Evolutionary conservation across 2,888 invertebrate genomes (phyloP).

Genomic region (Lobophora halterata): DNA sequence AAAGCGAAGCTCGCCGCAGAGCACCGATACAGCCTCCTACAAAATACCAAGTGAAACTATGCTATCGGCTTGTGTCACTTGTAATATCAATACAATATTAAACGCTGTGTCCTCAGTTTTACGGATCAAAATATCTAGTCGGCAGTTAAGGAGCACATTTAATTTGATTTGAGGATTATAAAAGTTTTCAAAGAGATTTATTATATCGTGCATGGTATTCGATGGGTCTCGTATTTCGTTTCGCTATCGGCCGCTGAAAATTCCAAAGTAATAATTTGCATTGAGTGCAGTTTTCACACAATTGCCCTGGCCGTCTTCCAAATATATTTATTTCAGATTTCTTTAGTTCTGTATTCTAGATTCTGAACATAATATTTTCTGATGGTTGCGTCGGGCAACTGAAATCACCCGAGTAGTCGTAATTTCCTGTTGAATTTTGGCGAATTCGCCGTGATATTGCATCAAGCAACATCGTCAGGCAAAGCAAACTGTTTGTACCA

Average conservation of each 20-base stretch:
- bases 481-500: too few species aligned
- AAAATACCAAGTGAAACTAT: too few species aligned
- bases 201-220: not conserved
- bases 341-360: constrained; percentile 11
- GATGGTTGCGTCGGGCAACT: constrained; percentile 1
- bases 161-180: too few species aligned
- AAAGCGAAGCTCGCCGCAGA: constrained; percentile 4
- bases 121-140: not conserved
- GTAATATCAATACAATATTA: not conserved
- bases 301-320: constrained; percentile 25
- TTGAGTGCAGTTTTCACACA: constrained; percentile 25
- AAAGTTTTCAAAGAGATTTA: not conserved
- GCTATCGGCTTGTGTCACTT: constrained; percentile 1
- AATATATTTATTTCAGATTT: constrained; percentile 18
- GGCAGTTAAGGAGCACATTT: too few species aligned
- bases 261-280: constrained; percentile 23
- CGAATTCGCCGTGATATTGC: too few species aligned
- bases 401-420: too few species aligned
- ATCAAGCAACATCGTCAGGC: too few species aligned
- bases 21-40: constrained; percentile 7
- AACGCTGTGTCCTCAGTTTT: not conserved
- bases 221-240: too few species aligned
- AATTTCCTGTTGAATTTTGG: too few species aligned
- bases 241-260: constrained; percentile 13
- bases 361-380: constrained; percentile 13